Evolutionary conservation across 2,113 vertebrate species (phyloP).

Genomic region (Arothron firmamentum): DNA sequence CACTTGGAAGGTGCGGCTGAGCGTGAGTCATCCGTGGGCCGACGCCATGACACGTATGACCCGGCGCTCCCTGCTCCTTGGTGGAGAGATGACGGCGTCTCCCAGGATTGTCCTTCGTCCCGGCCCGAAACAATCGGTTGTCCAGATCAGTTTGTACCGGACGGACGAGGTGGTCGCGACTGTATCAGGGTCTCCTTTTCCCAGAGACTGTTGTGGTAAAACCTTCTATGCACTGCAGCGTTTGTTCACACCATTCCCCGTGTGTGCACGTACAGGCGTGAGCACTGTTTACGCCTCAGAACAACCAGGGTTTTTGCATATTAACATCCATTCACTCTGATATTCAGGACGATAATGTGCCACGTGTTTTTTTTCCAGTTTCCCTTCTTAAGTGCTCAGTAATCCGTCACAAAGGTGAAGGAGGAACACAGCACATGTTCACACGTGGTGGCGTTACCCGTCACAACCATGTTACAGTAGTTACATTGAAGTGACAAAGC

Average conservation of each 20-base stretch:
- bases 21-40: background rate
- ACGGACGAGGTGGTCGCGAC: background rate
- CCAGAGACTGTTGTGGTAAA: slow-evolving; percentile 24
- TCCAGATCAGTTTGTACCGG: background rate
- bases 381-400: background rate
- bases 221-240: slow-evolving; percentile 71
- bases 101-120: background rate
- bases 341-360: background rate
- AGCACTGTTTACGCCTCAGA: slow-evolving; percentile 15
- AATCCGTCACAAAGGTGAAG: too few relatives aligned
- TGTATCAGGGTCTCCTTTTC: slow-evolving; percentile 11
- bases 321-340: slow-evolving; percentile 5
- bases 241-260: slow-evolving; percentile 36
- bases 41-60: slow-evolving; percentile 7
- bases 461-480: background rate
- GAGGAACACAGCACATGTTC: background rate
- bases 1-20: slow-evolving; percentile 7
- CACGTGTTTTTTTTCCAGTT: background rate
- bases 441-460: background rate
- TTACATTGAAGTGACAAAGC: background rate
- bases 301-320: slow-evolving; percentile 38
- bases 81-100: too few relatives aligned
- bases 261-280: slow-evolving; percentile 42
- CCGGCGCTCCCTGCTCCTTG: too few relatives aligned
- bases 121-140: background rate